Evolutionary conservation across 1,140 invertebrate genomes (phyloP), one percentile per base, ranked within the genome.

Genomic region (Cydia strobilella): DNA sequence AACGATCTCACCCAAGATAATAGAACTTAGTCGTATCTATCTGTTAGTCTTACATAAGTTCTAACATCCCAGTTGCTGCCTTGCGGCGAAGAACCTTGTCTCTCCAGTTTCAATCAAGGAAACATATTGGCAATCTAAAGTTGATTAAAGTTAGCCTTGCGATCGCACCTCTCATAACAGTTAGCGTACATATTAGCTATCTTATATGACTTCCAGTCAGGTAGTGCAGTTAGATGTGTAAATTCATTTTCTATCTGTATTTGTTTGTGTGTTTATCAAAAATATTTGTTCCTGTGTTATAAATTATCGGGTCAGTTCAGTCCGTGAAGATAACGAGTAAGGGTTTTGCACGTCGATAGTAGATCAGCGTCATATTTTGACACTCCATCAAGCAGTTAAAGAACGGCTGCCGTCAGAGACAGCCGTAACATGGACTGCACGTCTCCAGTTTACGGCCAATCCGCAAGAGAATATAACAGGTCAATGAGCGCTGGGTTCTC

Each of bases 91-190:
- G n/a, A 51, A 51, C 48, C 6, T n/a, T 51, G 48, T 51, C 20
- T 20, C 2, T 23, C 18, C 7, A 59, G 54, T 10, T 23, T 23
- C 54, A 59, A 59, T 59, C 54, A 59, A 59, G 20, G 54, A 10
- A 59, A 59, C n/a, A n/a, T 59, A 59, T 23, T 59, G 54, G 54
- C 7, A 59, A 23, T 59, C 20, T 59, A 59, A 59, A 59, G 51
- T 23, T 59, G 5, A 20, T 59, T 51, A 51, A n/a, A n/a, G 54
- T 59, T 59, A 9, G 54, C 54, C 51, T 59, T 59, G 20, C 3
- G 2, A 59, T 59, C 7, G 7, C 10, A 59, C 54, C 54, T 59
- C 54, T 59, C 20, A 23, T 20, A 54, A 54, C 15, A 1, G n/a
- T 18, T 20, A 9, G 51, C 7, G 3, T 4, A 18, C n/a, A 59